Evolutionary conservation across 2,797 vertebrate genomes (phyloP), one percentile per base, ranked within the genome.

Genomic region (Xyrichtys novacula): DNA sequence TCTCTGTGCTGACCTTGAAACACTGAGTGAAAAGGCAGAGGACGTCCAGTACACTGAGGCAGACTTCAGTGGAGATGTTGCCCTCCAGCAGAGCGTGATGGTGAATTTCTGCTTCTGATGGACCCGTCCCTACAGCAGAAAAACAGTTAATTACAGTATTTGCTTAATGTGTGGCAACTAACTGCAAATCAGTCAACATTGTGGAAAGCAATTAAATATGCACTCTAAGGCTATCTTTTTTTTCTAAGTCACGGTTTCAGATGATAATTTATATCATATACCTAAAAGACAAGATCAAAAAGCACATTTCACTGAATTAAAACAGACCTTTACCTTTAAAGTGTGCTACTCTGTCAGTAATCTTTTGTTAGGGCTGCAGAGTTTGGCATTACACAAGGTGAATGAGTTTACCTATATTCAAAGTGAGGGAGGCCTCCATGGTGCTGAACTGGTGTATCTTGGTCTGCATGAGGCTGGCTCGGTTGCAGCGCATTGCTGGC

Each of bases 41-140:
- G 65, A 96, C 93, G 47, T 99, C 98, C 83, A 99, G 89, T 17
- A 99, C 94, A 0, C 93, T 97, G 6, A 99, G 93, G 73, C 95
- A 95, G 46, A 96, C 95, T 86, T 99, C 97, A 0, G 96, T 96
- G 47, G 96, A 95, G 32, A 95, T 94, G 81, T 97, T 98, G 15
- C 96, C 97, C 80, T 98, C 98, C 11, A 99, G 91, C 54, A 99
- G 91, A 0, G 97, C 94, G 80, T 97, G 97, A 79, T 98, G 97
- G 76, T 96, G 93, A 71, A 97, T 90, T 78, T 99, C 97, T 67
- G 95, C 96, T 86, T 99, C 98, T 1, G 96, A 95, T 1, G 92
- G 95, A 7, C 96, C 91, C 14, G 90, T 87, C 71, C 94, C 97
- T 98, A 80, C 0, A 43, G 66, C 42, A 65, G 46, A 74, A 43